A percentile compares a stretch with the other conserved stretches of the same genome.
Evolutionary conservation across 2,797 vertebrate genomes (phyloP).

Genomic region (Sylvia borin): DNA sequence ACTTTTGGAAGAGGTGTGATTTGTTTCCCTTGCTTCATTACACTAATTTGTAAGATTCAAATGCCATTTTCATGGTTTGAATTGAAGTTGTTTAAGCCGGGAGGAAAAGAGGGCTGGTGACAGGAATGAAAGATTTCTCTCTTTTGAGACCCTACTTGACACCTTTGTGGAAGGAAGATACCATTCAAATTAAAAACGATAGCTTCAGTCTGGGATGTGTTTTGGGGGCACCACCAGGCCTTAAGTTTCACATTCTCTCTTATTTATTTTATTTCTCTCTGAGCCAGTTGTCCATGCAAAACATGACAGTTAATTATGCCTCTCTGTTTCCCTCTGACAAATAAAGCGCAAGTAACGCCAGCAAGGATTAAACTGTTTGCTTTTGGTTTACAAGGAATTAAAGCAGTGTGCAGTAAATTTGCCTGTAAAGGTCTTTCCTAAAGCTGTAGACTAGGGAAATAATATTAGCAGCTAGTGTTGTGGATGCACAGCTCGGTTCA

Average conservation of each 20-base stretch:
- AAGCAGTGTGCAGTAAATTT: slow-evolving; percentile 50
- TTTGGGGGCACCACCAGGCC: neutral
- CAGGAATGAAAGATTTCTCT: neutral
- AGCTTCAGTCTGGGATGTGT: neutral
- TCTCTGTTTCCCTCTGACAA: slow-evolving; percentile 61
- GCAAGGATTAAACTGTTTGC: slow-evolving; percentile 67
- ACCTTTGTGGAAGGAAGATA: neutral
- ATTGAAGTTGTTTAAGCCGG: neutral
- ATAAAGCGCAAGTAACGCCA: slow-evolving; percentile 44
- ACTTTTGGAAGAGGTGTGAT: neutral
- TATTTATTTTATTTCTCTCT: slow-evolving; percentile 41
- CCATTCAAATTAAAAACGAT: neutral
- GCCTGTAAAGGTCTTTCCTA: slow-evolving; percentile 40
- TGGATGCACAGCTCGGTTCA: slow-evolving; percentile 19
- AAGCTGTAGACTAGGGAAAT: slow-evolving; percentile 27
- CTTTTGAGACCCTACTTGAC: neutral
- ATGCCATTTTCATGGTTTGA: neutral
- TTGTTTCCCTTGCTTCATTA: neutral
- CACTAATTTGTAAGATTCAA: neutral
- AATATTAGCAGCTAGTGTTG: slow-evolving; percentile 45
- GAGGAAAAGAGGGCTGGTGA: neutral
- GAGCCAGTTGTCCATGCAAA: slow-evolving; percentile 35
- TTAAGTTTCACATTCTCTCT: neutral
- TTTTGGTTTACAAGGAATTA: slow-evolving; percentile 73
- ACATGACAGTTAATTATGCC: slow-evolving; percentile 45